phyloP scores from a whole-genome alignment of 2,888 invertebrate genomes.

The Pristionchus exspectatus region DNA sequence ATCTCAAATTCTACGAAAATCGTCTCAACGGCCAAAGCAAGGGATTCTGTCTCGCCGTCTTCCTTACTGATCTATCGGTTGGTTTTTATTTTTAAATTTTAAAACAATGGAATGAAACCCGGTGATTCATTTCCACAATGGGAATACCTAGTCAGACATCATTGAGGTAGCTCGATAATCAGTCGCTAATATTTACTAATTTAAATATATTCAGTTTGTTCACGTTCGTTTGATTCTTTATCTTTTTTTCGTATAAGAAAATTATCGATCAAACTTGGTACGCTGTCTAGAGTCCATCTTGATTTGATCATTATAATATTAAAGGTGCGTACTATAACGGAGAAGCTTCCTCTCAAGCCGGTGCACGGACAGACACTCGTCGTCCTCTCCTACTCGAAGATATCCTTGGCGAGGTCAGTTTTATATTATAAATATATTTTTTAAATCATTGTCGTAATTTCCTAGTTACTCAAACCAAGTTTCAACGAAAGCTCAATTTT shows the following conservation, averaged over 20 bases:
- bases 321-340: slow-evolving; percentile 87
- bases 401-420: slow-evolving; percentile 83
- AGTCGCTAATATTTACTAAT: background rate
- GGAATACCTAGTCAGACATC: too few species aligned
- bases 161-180: background rate
- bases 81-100: slow-evolving; percentile 80
- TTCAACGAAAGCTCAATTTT: too few species aligned
- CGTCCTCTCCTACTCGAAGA: slow-evolving; percentile 95
- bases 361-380: slow-evolving; percentile 95
- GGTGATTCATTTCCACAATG: too few species aligned
- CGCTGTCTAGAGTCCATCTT: background rate
- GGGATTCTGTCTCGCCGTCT: slow-evolving; percentile 92
- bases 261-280: background rate
- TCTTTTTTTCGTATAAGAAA: background rate
- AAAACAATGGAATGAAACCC: background rate
- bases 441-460: too few species aligned
- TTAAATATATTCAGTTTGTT: background rate
- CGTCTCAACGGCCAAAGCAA: slow-evolving; percentile 86
- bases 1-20: slow-evolving; percentile 99
- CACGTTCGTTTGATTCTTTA: background rate
- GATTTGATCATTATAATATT: background rate
- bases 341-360: slow-evolving; percentile 91
- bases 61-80: slow-evolving; percentile 90
- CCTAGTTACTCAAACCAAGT: too few species aligned
- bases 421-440: background rate